phyloP scores from a whole-genome alignment of 2,888 invertebrate genomes.

The Drosophila atroscutellata region DNA sequence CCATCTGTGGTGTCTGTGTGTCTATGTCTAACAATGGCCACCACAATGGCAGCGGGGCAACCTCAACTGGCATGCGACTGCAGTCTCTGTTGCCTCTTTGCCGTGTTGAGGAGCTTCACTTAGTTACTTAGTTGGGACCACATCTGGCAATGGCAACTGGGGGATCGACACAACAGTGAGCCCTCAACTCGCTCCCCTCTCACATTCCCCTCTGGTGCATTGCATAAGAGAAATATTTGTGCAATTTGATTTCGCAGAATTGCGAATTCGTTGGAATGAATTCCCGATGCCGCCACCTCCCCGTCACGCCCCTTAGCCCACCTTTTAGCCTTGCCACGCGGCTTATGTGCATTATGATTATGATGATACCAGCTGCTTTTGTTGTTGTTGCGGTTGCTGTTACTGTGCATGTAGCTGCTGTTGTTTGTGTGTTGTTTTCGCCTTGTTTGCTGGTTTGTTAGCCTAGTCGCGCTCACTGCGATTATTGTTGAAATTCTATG shows the following conservation, averaged over 20 bases:
- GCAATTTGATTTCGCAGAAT: conserved; percentile 82
- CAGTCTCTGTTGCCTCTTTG: conserved; percentile 11
- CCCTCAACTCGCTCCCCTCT: conserved; percentile 8
- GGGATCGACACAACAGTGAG: conserved; percentile 31
- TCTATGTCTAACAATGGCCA: conserved; percentile 76
- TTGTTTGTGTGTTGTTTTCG: conserved; percentile 68
- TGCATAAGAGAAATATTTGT: conserved; percentile 79
- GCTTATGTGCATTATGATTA: conserved; percentile 79
- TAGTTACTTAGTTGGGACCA: conserved; percentile 67
- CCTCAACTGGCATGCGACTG: conserved; percentile 26
- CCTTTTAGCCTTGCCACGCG: conserved; percentile 51
- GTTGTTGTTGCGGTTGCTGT: conserved; percentile 47
- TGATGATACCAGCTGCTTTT: conserved; percentile 66
- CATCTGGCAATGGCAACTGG: conserved; percentile 71
- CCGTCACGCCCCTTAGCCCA: conserved; percentile 25
- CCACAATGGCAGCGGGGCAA: conserved; percentile 59
- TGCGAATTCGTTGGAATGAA: conserved; percentile 83
- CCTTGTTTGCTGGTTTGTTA: conserved; percentile 80
- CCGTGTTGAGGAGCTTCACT: conserved; percentile 39
- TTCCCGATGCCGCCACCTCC: conserved; percentile 46
- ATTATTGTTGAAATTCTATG: conserved; percentile 79
- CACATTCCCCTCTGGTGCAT: conserved; percentile 45
- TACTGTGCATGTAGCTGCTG: conserved; percentile 51
- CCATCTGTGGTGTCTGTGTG: conserved; percentile 63
- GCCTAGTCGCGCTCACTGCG: conserved; percentile 61